phyloP scores from a whole-genome alignment of 2,888 invertebrate species.

The Heliconius aoede region DNA sequence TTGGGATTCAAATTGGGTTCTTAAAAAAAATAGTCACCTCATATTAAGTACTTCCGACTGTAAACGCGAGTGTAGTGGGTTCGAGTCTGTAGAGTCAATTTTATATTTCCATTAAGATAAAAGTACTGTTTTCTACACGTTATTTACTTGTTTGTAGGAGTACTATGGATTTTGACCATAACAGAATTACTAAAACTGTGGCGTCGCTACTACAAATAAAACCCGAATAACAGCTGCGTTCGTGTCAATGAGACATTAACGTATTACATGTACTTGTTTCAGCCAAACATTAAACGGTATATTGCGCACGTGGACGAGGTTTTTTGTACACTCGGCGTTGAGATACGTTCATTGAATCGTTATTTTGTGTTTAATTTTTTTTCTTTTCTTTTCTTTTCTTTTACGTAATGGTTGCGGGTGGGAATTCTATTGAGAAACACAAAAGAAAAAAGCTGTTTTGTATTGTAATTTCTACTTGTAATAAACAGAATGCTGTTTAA shows the following conservation, averaged over 20 bases:
- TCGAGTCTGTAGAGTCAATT: too few relatives aligned
- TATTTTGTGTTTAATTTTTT: constrained; percentile 27
- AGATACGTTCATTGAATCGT: constrained; percentile 19
- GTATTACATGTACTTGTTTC: constrained; percentile 70
- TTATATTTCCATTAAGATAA: too few relatives aligned
- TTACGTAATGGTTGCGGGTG: too few relatives aligned
- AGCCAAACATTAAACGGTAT: constrained; percentile 67
- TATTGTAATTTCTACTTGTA: neutral
- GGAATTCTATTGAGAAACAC: too few relatives aligned
- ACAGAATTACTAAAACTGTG: neutral
- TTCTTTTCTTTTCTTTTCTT: neutral
- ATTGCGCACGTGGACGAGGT: constrained; percentile 7
- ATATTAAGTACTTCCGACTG: too few relatives aligned
- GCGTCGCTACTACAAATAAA: constrained; percentile 9
- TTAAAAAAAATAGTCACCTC: too few relatives aligned
- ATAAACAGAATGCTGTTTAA: neutral
- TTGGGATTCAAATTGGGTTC: too few relatives aligned
- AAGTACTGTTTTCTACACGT: too few relatives aligned
- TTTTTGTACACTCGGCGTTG: constrained; percentile 23
- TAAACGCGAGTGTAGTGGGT: too few relatives aligned
- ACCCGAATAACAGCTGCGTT: constrained; percentile 43
- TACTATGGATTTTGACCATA: neutral
- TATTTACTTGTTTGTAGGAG: neutral
- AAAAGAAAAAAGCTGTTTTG: too few relatives aligned
- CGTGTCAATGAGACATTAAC: constrained; percentile 74